Base-by-base conservation (phyloP, 2,888 invertebrate species). In the Acrocera orbiculus region DNA sequence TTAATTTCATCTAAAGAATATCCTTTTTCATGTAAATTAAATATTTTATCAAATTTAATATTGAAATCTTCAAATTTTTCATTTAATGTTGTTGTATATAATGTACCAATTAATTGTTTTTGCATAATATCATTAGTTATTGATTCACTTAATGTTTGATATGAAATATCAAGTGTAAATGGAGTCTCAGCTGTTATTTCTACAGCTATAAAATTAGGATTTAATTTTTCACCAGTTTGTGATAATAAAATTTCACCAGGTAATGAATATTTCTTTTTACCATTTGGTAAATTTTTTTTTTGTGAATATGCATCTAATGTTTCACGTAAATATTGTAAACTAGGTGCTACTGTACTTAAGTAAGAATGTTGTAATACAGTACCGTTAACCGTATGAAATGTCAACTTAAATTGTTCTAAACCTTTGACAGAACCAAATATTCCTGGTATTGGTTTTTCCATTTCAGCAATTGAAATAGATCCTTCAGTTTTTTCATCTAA, bases 151-250 rank as follows among this genome's bases (percentile, higher is more conserved):
- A 69, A 76, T 0, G 86, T 81, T 41, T 87, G 80, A 51, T 78
- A 93, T 1, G 78, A 71, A 1, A 92, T 64, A 49, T 93, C 92
- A 38, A 92, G 55, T 1, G 75, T 69, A 45, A 87, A 83, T 1
- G 90, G 87, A 0, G 83, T 64, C 43, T 73, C 73, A 0, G 76
- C 76, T 0, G 81, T 69, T 30, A 86, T 57, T 54, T 82, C 81
- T n/a, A 75, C 68, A 0, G 75, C 80, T 3, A 85, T 67, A 44
- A 85, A 80, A 55, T 86, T 85, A 0, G 81, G 72, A 37, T 65
- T 62, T 48, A 74, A 70, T 48, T 76, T 74, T 2, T 70, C 64
- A 32, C 63, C 56, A n/a, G 54, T 54, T 46, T 64, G 53, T 16
- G 56, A 55, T 1, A 65, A 62, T 16, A 69, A 51, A 42, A 70